These are phyloP conservation scores for Camelus dromedarius DNA, from an alignment of 2,113 vertebrate species.

Conservation along the genomic window DNA sequence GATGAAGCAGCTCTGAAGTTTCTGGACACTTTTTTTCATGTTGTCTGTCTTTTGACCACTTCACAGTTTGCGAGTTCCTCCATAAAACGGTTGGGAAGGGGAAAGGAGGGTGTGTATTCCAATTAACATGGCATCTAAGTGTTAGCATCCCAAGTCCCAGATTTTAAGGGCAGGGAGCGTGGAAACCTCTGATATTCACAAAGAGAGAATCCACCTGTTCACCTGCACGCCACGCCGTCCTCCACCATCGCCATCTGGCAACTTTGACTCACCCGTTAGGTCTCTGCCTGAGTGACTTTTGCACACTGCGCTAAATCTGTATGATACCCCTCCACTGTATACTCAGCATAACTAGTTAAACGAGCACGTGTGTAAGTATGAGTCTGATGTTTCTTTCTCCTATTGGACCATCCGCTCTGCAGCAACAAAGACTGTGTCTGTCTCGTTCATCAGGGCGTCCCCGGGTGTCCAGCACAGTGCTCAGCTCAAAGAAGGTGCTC, in stretches of 20 bases:
- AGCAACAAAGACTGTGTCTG: not conserved
- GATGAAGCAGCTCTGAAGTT: not conserved
- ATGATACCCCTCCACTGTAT: not conserved
- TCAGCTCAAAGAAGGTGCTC: not conserved
- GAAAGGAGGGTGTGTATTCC: not conserved
- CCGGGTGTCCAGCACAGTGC: not conserved
- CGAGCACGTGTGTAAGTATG: not conserved
- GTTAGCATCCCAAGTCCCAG: not conserved
- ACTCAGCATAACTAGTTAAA: not conserved
- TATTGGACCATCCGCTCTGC: not conserved
- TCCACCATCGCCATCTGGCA: not conserved
- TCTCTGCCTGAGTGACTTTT: not conserved
- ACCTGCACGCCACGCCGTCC: not conserved
- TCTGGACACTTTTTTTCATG: not conserved
- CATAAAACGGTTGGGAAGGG: not conserved
- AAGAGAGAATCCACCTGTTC: not conserved
- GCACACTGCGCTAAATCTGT: fast-evolving
- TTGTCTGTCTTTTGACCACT: not conserved
- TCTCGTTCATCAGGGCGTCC: not conserved
- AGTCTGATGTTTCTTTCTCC: not conserved
- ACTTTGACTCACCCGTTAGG: not conserved
- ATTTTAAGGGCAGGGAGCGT: not conserved
- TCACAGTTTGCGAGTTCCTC: not conserved
- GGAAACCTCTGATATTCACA: not conserved
- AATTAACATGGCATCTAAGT: not conserved